phyloP scores from a whole-genome alignment of 2,797 vertebrate genomes.

The Argya squamiceps region DNA sequence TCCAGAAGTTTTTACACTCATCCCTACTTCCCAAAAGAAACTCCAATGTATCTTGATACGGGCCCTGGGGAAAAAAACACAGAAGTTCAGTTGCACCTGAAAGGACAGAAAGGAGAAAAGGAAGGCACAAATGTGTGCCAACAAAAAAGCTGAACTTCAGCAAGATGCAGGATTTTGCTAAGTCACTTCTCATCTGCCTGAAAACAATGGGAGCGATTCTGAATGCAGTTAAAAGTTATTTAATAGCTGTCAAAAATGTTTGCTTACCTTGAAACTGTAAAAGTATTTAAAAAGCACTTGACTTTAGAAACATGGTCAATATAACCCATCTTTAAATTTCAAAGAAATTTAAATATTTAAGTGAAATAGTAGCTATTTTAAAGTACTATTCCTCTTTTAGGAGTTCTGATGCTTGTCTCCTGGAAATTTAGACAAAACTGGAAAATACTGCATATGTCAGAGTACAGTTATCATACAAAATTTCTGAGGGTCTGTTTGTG shows the following conservation, averaged over 20 bases:
- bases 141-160: neutral
- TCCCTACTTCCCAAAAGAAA: constrained; percentile 93
- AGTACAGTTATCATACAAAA: neutral
- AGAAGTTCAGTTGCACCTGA: neutral
- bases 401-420: neutral
- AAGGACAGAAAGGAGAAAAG: neutral
- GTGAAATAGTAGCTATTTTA: neutral
- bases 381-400: neutral
- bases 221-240: neutral
- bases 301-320: neutral
- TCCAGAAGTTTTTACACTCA: constrained; percentile 97
- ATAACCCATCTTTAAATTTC: neutral
- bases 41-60: constrained; percentile 93
- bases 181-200: neutral
- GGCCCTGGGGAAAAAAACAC: constrained; percentile 80
- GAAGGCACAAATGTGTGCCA: neutral
- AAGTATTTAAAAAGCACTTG: neutral
- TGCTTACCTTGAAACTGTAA: neutral
- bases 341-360: neutral
- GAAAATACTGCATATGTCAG: neutral
- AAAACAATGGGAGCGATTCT: neutral
- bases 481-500: neutral
- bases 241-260: neutral
- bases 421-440: neutral
- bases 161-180: neutral